A percentile compares a stretch with the other conserved stretches of the same genome.
phyloP scores from a whole-genome alignment of 2,797 vertebrate genomes.

The Poecilia velifera region DNA sequence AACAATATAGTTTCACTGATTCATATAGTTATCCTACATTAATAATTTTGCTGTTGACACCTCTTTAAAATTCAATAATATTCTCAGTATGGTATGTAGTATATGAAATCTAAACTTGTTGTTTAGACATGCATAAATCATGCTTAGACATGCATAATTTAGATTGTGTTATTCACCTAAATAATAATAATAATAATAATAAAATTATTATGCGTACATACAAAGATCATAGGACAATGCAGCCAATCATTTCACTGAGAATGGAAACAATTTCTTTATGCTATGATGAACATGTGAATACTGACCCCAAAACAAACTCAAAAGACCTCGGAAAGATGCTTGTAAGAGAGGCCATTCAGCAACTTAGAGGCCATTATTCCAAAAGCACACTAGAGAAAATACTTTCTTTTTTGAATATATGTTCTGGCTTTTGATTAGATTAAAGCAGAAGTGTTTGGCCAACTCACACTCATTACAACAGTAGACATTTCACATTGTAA shows the following conservation, averaged over 20 bases:
- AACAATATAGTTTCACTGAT: conserved; percentile 25
- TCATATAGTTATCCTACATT: conserved; percentile 19
- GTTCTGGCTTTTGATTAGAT: background rate
- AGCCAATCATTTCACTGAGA: background rate
- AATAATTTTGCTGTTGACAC: conserved; percentile 1
- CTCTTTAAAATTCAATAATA: conserved; percentile 1
- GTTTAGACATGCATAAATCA: background rate
- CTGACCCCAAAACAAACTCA: background rate
- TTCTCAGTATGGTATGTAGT: background rate
- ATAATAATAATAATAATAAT: no score
- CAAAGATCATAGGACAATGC: background rate
- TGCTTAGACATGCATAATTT: background rate
- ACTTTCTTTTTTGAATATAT: background rate
- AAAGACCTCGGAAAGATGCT: background rate
- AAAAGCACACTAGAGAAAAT: background rate
- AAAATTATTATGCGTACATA: background rate
- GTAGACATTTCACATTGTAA: background rate
- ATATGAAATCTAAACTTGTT: background rate
- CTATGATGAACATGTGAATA: background rate
- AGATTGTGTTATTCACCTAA: no score
- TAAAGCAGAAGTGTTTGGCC: background rate
- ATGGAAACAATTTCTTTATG: background rate
- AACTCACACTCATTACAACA: background rate
- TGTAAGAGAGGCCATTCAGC: background rate
- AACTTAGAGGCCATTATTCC: background rate